These are phyloP conservation scores for Chelonus insularis DNA, from an alignment of 1,140 invertebrate species.

Conservation along the genomic window DNA sequence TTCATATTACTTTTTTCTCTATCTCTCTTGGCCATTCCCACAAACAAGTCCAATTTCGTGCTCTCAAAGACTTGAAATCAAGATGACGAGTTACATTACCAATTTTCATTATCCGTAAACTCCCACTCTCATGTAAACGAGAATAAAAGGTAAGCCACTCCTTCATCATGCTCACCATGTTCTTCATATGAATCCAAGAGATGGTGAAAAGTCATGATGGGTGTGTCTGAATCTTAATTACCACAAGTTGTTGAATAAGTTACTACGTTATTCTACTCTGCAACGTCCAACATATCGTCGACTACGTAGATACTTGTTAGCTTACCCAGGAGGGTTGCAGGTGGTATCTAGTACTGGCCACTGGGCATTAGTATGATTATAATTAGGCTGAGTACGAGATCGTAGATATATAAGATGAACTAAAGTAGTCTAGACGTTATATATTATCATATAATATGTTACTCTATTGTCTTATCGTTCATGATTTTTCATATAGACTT, in stretches of 20 bases:
- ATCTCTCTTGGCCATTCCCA: not conserved
- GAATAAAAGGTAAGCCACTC: conserved; percentile 48
- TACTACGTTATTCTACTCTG: not conserved
- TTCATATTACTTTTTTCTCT: not conserved
- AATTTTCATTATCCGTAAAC: too few species aligned
- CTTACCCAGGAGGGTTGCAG: conserved; percentile 34
- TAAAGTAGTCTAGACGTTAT: conserved; percentile 35
- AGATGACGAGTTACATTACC: not conserved
- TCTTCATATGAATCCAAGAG: conserved; percentile 54
- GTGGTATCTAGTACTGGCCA: conserved; percentile 28
- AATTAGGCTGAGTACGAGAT: conserved; percentile 61
- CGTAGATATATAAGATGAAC: conserved; percentile 50
- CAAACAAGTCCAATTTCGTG: too few species aligned
- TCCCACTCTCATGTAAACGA: not conserved
- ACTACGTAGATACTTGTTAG: conserved; percentile 27
- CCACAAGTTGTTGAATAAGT: conserved; percentile 41
- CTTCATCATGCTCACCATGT: conserved; percentile 35
- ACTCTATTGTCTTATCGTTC: conserved; percentile 35
- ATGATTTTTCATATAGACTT: conserved; percentile 4
- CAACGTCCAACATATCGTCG: conserved; percentile 14
- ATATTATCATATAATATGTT: conserved; percentile 28
- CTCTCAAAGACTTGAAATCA: too few species aligned
- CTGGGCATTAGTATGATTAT: conserved; percentile 61
- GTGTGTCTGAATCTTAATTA: conserved; percentile 63
- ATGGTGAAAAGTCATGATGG: conserved; percentile 50